Conservation (phyloP, 1,140 invertebrate species). For the Drosophila equinoxialis region DNA sequence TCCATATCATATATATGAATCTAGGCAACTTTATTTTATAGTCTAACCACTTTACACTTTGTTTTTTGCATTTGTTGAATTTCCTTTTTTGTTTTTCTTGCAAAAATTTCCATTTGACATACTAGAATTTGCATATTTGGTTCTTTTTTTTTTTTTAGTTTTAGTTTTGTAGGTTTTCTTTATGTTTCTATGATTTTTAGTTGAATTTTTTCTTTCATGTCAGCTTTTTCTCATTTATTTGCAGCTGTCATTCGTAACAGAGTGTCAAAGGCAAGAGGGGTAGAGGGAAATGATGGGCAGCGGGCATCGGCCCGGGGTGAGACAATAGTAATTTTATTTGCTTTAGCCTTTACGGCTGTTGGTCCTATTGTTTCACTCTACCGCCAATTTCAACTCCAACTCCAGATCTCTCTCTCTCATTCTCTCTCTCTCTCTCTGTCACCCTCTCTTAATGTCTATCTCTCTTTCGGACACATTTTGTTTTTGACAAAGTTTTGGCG, state of each 20-base stretch:
- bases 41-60: neutral
- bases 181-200: conserved; percentile 8
- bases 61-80: neutral
- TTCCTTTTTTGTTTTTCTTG: neutral
- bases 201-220: conserved; percentile 2
- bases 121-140: conserved; percentile 10
- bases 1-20: too few relatives aligned
- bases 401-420: neutral
- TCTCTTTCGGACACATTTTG: neutral
- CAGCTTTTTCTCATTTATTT: conserved; percentile 47
- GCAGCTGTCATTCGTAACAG: conserved; percentile 35
- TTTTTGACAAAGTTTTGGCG: conserved; percentile 45
- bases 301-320: neutral
- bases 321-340: conserved; percentile 66
- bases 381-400: neutral
- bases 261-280: conserved; percentile 40
- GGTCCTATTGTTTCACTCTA: conserved; percentile 13
- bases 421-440: neutral
- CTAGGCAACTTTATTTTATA: neutral
- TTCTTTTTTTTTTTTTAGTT: neutral
- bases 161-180: neutral
- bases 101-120: conserved; percentile 8
- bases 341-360: conserved; percentile 21
- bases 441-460: neutral
- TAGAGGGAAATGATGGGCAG: neutral